Percentiles rank a stretch among this genome's conserved stretches.
Conservation (phyloP, 2,797 vertebrate species). For the Poecilia picta region DNA sequence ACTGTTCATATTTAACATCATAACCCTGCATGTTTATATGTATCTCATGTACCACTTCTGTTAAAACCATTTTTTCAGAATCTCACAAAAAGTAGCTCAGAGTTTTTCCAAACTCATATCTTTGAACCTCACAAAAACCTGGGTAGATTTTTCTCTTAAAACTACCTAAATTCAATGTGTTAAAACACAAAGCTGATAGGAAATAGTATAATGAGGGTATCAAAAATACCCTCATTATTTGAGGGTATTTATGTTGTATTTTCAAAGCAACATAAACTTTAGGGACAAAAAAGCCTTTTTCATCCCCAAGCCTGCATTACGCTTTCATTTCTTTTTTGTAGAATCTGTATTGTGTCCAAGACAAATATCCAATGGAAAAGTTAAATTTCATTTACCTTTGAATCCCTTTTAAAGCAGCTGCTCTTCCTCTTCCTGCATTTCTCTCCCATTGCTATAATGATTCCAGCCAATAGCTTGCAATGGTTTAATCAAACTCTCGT, state of each 20-base stretch:
- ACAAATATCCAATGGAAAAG: conserved; percentile 4
- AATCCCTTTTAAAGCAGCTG: conserved; percentile 18
- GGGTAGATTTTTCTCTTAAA: background rate
- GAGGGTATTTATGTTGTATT: too few species aligned
- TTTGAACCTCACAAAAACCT: background rate
- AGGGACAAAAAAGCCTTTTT: background rate
- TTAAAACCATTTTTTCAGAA: background rate
- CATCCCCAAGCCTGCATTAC: background rate
- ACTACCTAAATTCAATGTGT: background rate
- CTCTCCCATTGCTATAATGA: conserved; percentile 47
- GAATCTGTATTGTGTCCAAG: background rate
- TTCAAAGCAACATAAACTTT: background rate
- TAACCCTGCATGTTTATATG: too few species aligned
- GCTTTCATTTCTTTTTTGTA: background rate
- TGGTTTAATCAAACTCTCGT: conserved; percentile 68
- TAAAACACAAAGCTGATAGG: background rate
- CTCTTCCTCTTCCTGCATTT: conserved; percentile 14
- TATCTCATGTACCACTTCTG: background rate
- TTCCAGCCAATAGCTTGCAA: conserved; percentile 59
- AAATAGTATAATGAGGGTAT: background rate
- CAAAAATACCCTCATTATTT: too few species aligned
- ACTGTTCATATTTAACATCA: background rate
- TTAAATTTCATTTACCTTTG: conserved; percentile 21
- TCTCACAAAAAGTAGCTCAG: background rate
- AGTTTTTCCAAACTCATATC: background rate